Base-by-base conservation (phyloP, 2,797 vertebrate genomes). In the Chaetophractus vellerosus region DNA sequence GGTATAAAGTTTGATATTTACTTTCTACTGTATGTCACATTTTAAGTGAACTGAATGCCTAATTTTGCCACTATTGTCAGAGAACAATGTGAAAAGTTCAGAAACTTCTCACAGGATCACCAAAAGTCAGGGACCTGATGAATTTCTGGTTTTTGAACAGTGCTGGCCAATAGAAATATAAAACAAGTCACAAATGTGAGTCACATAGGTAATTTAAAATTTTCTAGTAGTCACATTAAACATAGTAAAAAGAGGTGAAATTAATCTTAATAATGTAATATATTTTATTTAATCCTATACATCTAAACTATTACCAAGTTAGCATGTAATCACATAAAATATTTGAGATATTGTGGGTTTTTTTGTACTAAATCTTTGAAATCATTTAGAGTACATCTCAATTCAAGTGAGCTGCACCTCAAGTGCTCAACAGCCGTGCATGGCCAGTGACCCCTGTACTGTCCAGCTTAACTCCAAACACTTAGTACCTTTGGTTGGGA, bases 291-390 rank as follows among this genome's bases (percentile, higher is more conserved):
- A 80, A 69, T 2, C 7, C 5, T 19, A 26, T 55, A 36, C 36
- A 45, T 16, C 31, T 2, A 45, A 36, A 90, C 31, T 41, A 59
- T 55, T 64, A 33, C n/a, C 52, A 55, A 80, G 79, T 82, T 63
- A 84, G 18, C 36, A 45, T 74, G 36, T 63, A 76, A 57, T 88
- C 21, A n/a, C 57, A 21, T 83, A 80, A 86, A 23, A 57, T 80
- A 18, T 23, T n/a, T 18, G 45, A 52, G 57, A 50, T 52, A 71
- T 28, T 38, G 1, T 16, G 0, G 57, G 69, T 63, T 68, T 71
- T 84, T 24, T n/a, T 80, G 61, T 31, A 33, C 15, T 24, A 50
- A 15, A 5, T 41, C 11, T 23, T 68, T 31, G 45, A 85, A 91
- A 41, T 61, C 38, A 61, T 10, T 74, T 26, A n/a, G 2, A 9